phyloP scores from a whole-genome alignment of 53 echinoderm and acorn worm genomes.

The Temnopleurus reevesii region DNA sequence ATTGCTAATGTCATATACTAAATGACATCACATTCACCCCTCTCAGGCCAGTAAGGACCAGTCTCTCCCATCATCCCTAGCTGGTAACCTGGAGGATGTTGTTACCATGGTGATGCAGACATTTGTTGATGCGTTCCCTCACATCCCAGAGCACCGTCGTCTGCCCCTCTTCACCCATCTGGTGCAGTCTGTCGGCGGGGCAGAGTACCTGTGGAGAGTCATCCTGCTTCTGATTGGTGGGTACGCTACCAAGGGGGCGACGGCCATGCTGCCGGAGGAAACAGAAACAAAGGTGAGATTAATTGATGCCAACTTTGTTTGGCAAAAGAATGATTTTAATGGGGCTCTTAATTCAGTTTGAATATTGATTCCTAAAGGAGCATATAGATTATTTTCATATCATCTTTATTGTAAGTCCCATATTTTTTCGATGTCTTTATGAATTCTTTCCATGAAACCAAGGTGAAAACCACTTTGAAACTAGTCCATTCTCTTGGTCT shows the following conservation, averaged over 20 bases:
- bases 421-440: too few species aligned
- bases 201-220: constrained; percentile 80
- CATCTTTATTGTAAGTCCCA: too few species aligned
- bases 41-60: constrained; percentile 80
- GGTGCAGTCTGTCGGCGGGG: constrained; percentile 73
- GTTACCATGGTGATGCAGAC: constrained; percentile 93
- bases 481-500: too few species aligned
- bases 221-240: constrained; percentile 71
- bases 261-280: constrained; percentile 77
- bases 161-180: constrained; percentile 89
- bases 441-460: too few species aligned
- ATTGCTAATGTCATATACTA: too few species aligned
- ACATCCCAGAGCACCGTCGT: constrained; percentile 89
- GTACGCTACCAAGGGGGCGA: constrained; percentile 72
- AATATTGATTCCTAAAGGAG: too few species aligned
- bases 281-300: constrained; percentile 57
- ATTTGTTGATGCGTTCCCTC: constrained; percentile 94
- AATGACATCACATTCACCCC: too few species aligned
- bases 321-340: too few species aligned
- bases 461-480: too few species aligned
- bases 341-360: too few species aligned
- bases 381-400: too few species aligned
- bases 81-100: constrained; percentile 66
- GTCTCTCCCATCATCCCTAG: constrained; percentile 62
- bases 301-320: too few species aligned